phyloP scores from a whole-genome alignment of 1,140 invertebrate genomes.

The Laupala kohalensis region DNA sequence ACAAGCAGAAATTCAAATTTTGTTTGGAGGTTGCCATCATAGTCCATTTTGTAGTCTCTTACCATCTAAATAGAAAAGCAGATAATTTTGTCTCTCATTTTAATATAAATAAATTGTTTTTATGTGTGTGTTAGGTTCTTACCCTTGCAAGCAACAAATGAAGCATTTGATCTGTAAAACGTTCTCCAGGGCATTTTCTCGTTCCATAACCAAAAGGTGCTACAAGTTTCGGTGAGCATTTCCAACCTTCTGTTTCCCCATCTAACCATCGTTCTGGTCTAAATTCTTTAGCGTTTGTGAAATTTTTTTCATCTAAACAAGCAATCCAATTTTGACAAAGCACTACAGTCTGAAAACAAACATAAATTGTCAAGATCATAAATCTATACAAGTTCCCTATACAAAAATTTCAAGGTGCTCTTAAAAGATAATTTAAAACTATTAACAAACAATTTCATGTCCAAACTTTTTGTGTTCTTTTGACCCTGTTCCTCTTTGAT shows the following conservation, averaged over 20 bases:
- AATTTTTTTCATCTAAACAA: constrained; percentile 64
- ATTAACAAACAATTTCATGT: not conserved
- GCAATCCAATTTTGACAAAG: constrained; percentile 74
- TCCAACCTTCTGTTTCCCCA: constrained; percentile 28
- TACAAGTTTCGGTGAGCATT: constrained; percentile 46
- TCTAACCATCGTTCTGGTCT: constrained; percentile 68
- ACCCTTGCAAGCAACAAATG: constrained; percentile 62
- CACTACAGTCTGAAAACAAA: constrained; percentile 45
- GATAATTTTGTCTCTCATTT: not conserved
- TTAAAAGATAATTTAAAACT: no score
- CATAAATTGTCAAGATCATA: not conserved
- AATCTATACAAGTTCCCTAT: no score
- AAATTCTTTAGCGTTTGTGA: constrained; percentile 56
- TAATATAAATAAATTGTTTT: not conserved
- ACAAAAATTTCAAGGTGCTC: no score
- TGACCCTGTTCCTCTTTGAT: not conserved
- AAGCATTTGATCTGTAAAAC: constrained; percentile 65
- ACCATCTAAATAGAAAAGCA: not conserved
- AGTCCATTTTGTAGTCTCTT: not conserved
- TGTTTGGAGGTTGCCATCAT: not conserved
- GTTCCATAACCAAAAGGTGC: constrained; percentile 79
- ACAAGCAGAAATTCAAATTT: not conserved
- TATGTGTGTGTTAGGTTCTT: constrained; percentile 5
- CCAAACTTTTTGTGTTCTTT: not conserved
- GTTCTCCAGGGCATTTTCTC: constrained; percentile 67